Base-by-base conservation (phyloP, 2,797 vertebrate species). In the Gymnothorax javanicus region DNA sequence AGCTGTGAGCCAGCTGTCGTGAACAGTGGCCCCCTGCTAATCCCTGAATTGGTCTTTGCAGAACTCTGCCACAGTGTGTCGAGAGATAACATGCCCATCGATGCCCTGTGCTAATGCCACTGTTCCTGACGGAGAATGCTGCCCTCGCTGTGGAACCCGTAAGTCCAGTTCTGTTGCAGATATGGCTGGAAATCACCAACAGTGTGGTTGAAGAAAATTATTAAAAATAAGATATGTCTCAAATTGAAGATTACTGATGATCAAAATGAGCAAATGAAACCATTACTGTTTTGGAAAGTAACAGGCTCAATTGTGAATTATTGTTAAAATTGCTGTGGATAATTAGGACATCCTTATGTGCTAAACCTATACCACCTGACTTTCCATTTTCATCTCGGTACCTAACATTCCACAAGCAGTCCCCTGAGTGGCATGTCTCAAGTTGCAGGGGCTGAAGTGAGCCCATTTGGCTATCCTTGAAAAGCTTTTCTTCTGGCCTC, bases 51-150 rank as follows among this genome's bases (percentile, higher is more conserved):
- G 91, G 79, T 91, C 84, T 89, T 75, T 91, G 7, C 89, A 99
- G 99, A 98, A 99, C 87, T 98, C 98, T 77, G 97, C 97, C 54
- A 99, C 98, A 7, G 95, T 99, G 90, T 99, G 99, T 91, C 98
- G 97, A 88, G 98, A 99, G 91, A 97, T 99, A 88, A 99, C 98
- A 89, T 99, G 99, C 85, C 99, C 99, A 85, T 96, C 99, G 86
- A 97, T 99, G 93, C 97, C 97, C 79, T 99, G 98, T 87, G 96
- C 97, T 87, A 99, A 99, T 0, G 98, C 98, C 91, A 99, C 98
- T 0, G 97, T 99, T 88, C 98, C 97, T 0, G 98, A 99, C 2
- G 99, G 99, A 86, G 98, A 99, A 92, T 99, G 99, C 94, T 99
- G 99, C 92, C 98, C 98, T 20, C 97, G 97, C 86, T 99, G 99